Conservation (phyloP, 2,888 invertebrate species). For the Leucophenga montana region DNA sequence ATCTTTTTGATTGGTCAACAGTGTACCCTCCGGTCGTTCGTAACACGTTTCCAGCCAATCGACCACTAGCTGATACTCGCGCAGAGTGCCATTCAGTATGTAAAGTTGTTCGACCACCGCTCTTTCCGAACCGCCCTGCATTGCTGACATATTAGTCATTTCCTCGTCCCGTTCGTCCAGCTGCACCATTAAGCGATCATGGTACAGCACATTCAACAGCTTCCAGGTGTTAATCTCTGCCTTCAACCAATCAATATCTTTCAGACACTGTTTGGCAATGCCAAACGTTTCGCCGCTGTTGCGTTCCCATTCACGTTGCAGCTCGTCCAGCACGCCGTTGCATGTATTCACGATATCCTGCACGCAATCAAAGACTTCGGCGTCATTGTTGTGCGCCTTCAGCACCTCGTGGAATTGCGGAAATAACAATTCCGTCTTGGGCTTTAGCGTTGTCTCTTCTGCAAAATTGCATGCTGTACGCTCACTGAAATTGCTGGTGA, state of each 20-base stretch:
- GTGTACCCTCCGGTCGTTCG: conserved; percentile 74
- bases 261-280: conserved; percentile 36
- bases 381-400: conserved; percentile 64
- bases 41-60: conserved; percentile 94
- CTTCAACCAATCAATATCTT: conserved; percentile 77
- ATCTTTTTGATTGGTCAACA: conserved; percentile 80
- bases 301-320: conserved; percentile 52
- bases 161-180: conserved; percentile 56
- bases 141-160: conserved; percentile 70
- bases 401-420: conserved; percentile 70
- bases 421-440: conserved; percentile 67
- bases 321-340: conserved; percentile 61
- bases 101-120: conserved; percentile 73
- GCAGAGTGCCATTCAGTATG: conserved; percentile 75
- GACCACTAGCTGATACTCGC: conserved; percentile 87
- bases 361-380: conserved; percentile 67
- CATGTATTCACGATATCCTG: conserved; percentile 64
- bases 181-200: conserved; percentile 80
- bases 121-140: conserved; percentile 75
- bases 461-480: too few species aligned
- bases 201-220: conserved; percentile 85
- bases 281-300: conserved; percentile 41
- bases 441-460: conserved; percentile 39
- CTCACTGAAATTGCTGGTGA: conserved; percentile 39
- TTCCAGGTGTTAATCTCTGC: conserved; percentile 93